Percentiles rank a stretch among this genome's conserved stretches.
Conservation (phyloP, 35 echinoderm and acorn worm species). For the Stichopus chloronotus region DNA sequence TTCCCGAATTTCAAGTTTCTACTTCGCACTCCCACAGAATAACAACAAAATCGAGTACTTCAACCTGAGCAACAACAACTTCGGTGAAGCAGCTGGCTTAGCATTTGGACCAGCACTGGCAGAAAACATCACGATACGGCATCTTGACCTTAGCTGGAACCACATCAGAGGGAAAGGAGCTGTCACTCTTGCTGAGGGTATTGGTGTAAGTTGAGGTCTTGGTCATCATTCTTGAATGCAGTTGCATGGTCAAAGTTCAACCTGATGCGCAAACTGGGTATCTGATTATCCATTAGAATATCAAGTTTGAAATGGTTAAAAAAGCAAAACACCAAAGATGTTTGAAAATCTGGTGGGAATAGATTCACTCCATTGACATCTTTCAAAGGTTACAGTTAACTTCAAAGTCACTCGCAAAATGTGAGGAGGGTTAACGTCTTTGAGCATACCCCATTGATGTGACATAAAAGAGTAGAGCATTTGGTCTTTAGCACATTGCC, state of each 20-base stretch:
- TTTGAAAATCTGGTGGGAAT: too few relatives aligned
- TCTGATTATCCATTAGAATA: not conserved
- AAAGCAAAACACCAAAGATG: not conserved
- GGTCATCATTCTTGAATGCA: too few relatives aligned
- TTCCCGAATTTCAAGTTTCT: not conserved
- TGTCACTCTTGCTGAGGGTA: slow-evolving; percentile 78
- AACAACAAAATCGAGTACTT: slow-evolving; percentile 96
- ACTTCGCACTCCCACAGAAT: slow-evolving; percentile 62
- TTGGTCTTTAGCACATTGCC: too few relatives aligned
- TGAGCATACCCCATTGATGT: too few relatives aligned
- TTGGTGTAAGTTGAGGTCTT: slow-evolving; percentile 71
- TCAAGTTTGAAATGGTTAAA: not conserved
- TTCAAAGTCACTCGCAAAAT: too few relatives aligned
- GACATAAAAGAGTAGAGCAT: too few relatives aligned
- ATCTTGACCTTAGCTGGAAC: slow-evolving; percentile 96
- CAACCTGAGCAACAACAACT: slow-evolving; percentile 90
- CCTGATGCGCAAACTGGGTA: too few relatives aligned
- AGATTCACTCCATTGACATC: too few relatives aligned
- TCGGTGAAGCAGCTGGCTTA: slow-evolving; percentile 84
- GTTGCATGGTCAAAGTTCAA: too few relatives aligned
- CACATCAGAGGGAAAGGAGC: slow-evolving; percentile 96
- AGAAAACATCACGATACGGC: slow-evolving; percentile 92
- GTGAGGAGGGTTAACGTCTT: too few relatives aligned
- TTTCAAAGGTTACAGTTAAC: too few relatives aligned
- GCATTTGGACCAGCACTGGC: slow-evolving; percentile 89